Base-by-base conservation (phyloP, 2,797 vertebrate species). In the Spinus olivaceus region DNA sequence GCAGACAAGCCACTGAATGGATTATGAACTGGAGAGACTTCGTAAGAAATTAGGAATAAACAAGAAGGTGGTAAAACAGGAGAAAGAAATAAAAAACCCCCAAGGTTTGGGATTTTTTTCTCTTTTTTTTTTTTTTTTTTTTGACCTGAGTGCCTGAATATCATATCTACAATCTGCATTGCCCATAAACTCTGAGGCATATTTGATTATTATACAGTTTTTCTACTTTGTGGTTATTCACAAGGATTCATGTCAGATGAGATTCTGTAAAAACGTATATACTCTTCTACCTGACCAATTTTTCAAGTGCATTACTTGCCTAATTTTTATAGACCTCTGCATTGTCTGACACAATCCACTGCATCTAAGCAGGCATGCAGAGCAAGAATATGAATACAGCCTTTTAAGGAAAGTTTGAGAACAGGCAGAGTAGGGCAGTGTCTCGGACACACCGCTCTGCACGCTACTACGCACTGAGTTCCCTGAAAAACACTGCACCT, bases 401-500 rank as follows among this genome's bases (percentile, higher is more conserved):
- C 19, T 59, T 72, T 50, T 24, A 47, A 69, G n/a, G 18, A 33
- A 28, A 87, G 47, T 57, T 23, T 76, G 71, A 61, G 59, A 77
- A 53, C 15, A 60, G 16, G 61, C 27, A 35, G 46, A 85, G 42
- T 25, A 23, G 37, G 37, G 56, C 41, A 77, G 35, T 56, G 46
- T 24, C 42, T 32, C 44, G 57, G 64, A 56, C 27, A 82, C 28
- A 30, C 8, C 33, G 56, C 33, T 42, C 51, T 54, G 81, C 24
- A 81, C 0, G 0, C 12, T 15, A n/a, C 25, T 33, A 60, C 0
- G 0, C n/a, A n/a, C 27, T 12, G 27, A 83, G 24, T 10, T 30
- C 53, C 69, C 69, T 35, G 50, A 65, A 47, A 92, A 90, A 79
- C 1, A 0, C n/a, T 25, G 5, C 50, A 72, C 12, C 24, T 86